Base-by-base conservation (phyloP, 1,140 invertebrate genomes). In the Zeugodacus cucurbitae region DNA sequence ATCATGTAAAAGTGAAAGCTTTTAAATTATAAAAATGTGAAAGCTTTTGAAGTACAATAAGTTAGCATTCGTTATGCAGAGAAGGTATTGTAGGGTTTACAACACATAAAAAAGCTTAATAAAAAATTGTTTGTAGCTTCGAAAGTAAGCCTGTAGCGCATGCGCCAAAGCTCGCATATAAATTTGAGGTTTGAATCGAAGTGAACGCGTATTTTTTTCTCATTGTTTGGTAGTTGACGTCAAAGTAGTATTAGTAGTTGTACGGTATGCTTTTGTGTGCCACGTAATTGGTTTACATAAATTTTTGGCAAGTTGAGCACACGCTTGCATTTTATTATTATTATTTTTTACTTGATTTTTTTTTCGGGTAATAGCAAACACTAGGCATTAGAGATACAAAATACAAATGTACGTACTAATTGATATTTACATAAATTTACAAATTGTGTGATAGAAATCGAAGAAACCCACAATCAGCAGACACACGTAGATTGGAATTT, bases 221-320 rank as follows among this genome's bases (percentile, higher is more conserved):
- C 5, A 37, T 37, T 37, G 48, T 20, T 54, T 17, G 5, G 22
- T 74, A 74, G 34, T n/a, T 74, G 32, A 17, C 67, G 20, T 20
- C 7, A 41, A 74, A 74, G 34, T 74, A 74, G 67, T 74, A 74
- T 74, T 74, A 74, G 67, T 74, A 74, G 67, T 41, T 74, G 67
- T 74, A 74, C 22, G 67, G 7, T n/a, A 20, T 41, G 67, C 34
- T 14, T 74, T 34, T 37, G 67, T 74, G 32, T 74, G 67, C 67
- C 17, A 20, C 67, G 20, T 41, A 20, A 32, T 74, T 74, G 20
- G 6, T 74, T 74, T 0, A 54, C 48, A n/a, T 32, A 41, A 22
- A 37, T 74, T 74, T 74, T 74, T 41, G 32, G 32, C 32, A 74
- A 41, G 67, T 5, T 6, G 22, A 1, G 29, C 67, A 37, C 67